Base-by-base conservation (phyloP, 1,140 invertebrate species). In the Theocolax elegans region DNA sequence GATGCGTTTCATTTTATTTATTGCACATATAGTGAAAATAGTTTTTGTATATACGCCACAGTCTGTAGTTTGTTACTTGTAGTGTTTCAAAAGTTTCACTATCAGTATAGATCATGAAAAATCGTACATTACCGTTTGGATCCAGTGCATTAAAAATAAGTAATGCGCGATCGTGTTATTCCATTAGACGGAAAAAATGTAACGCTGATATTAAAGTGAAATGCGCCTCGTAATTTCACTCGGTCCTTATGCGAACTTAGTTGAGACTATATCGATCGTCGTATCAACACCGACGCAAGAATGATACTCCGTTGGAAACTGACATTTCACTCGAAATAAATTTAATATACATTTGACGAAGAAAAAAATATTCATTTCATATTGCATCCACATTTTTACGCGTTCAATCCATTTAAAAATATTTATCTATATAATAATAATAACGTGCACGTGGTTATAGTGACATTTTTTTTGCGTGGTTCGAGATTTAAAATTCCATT, bases 91-190 rank as follows among this genome's bases (percentile, higher is more conserved):
- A n/a, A n/a, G n/a, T n/a, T n/a, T n/a, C n/a, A n/a, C n/a, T n/a
- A n/a, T n/a, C n/a, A n/a, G n/a, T n/a, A n/a, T n/a, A n/a, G n/a
- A n/a, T n/a, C n/a, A n/a, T n/a, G n/a, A n/a, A n/a, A n/a, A n/a
- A n/a, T n/a, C n/a, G n/a, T n/a, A n/a, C n/a, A n/a, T n/a, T n/a
- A n/a, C n/a, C n/a, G n/a, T n/a, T n/a, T n/a, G n/a, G n/a, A n/a
- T n/a, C n/a, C n/a, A n/a, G n/a, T n/a, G n/a, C n/a, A n/a, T 49
- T 63, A 63, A 63, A 48, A 49, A 23, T 48, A 63, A 27, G 19
- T 38, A 51, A 64, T 64, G 19, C 13, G 15, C 10, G 23, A 9
- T 51, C 8, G 25, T 23, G 3, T 38, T 64, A 51, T 51, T 64
- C 12, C 25, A 64, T 38, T 38, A 25, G 44, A 35, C 4, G 31